These are phyloP conservation scores for Ictalurus furcatus DNA, from an alignment of 2,113 vertebrate species.

Conservation along the genomic window DNA sequence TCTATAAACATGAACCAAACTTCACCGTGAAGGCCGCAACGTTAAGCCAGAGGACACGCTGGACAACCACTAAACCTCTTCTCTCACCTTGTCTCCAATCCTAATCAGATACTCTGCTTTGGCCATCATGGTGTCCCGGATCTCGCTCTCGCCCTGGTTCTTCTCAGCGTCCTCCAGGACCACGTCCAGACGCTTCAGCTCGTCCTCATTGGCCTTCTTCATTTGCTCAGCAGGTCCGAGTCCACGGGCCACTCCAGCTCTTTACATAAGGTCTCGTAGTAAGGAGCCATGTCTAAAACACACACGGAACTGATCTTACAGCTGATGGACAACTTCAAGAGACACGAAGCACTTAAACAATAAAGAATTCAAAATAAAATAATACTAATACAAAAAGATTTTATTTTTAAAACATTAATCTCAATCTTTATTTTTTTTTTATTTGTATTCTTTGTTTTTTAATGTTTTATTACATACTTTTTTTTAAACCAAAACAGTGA, in stretches of 20 bases:
- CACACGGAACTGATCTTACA: neutral
- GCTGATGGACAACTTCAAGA: neutral
- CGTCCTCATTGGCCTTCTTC: constrained; percentile 95
- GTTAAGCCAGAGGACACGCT: neutral
- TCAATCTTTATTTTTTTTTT: too few relatives aligned
- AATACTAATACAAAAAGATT: too few relatives aligned
- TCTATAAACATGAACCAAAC: neutral
- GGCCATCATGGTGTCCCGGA: constrained; percentile 96
- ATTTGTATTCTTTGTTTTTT: too few relatives aligned
- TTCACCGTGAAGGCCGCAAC: too few relatives aligned
- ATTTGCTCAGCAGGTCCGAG: constrained; percentile 83
- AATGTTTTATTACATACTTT: too few relatives aligned
- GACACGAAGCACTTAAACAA: neutral
- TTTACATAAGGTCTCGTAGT: constrained; percentile 90
- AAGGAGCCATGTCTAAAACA: constrained; percentile 89
- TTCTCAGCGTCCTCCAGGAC: constrained; percentile 94
- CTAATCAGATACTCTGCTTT: constrained; percentile 94
- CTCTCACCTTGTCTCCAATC: constrained; percentile 89
- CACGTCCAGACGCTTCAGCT: constrained; percentile 86
- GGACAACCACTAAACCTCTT: neutral
- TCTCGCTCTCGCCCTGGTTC: constrained; percentile 94
- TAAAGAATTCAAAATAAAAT: too few relatives aligned
- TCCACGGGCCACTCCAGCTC: constrained; percentile 93
- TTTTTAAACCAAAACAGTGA: too few relatives aligned
- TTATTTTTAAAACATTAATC: too few relatives aligned